These are phyloP conservation scores for Pteria penguin DNA, from an alignment of 2,888 invertebrate genomes.

Conservation along the genomic window DNA sequence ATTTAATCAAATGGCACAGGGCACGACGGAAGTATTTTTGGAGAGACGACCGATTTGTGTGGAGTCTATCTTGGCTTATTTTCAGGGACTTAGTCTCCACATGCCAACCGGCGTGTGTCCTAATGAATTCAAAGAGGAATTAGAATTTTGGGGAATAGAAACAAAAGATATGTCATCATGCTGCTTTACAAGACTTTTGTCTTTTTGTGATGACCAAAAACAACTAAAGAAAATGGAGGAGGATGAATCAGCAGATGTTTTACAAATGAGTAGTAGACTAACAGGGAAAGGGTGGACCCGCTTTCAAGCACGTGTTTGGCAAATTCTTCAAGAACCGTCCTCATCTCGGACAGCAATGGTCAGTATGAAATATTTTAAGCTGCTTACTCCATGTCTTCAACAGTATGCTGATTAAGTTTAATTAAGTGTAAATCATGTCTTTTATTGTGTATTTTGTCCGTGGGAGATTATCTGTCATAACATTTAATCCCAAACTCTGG, in stretches of 20 bases:
- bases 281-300: slow-evolving; percentile 41
- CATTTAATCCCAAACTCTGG: too few relatives aligned
- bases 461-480: too few relatives aligned
- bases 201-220: slow-evolving; percentile 49
- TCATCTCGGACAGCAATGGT: slow-evolving; percentile 54
- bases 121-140: slow-evolving; percentile 39
- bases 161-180: slow-evolving; percentile 45
- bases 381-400: too few relatives aligned
- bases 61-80: slow-evolving; percentile 31
- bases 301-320: slow-evolving; percentile 52
- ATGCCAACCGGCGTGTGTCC: slow-evolving; percentile 33
- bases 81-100: slow-evolving; percentile 36
- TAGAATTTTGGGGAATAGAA: slow-evolving; percentile 55
- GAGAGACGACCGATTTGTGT: slow-evolving; percentile 34
- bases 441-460: too few relatives aligned
- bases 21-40: slow-evolving; percentile 27
- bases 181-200: slow-evolving; percentile 49
- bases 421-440: too few relatives aligned
- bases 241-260: slow-evolving; percentile 41
- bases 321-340: slow-evolving; percentile 56
- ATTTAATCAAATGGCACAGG: not conserved
- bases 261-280: slow-evolving; percentile 22
- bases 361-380: too few relatives aligned
- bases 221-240: slow-evolving; percentile 45
- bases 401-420: too few relatives aligned